Percentiles rank a stretch among this genome's conserved stretches.
Evolutionary conservation across 2,888 invertebrate genomes (phyloP).

Genomic region (Scotopteryx bipunctaria): DNA sequence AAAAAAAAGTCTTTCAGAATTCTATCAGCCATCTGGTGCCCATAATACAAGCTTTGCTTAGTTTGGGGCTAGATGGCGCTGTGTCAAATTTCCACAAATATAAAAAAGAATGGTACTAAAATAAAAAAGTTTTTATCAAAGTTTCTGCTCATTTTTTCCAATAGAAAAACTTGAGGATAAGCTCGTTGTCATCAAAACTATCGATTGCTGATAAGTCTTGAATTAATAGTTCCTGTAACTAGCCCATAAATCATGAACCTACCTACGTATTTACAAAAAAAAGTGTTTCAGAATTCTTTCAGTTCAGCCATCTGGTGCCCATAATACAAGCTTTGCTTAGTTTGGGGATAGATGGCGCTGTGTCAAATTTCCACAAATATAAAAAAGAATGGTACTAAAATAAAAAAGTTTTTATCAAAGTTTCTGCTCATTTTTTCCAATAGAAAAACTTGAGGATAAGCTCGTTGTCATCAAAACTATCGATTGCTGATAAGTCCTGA

Average conservation of each 20-base stretch:
- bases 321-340: no score
- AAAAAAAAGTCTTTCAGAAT: no score
- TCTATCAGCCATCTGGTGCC: no score
- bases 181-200: conserved; percentile 25
- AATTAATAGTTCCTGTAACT: conserved; percentile 25
- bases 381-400: background rate
- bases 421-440: background rate
- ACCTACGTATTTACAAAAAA: no score
- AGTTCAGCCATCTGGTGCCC: no score
- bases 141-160: background rate
- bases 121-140: background rate
- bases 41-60: no score
- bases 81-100: no score
- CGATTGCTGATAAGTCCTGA: conserved; percentile 33
- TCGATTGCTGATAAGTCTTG: conserved; percentile 34
- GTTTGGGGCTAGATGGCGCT: no score
- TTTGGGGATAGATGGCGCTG: no score
- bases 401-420: background rate
- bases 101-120: background rate
- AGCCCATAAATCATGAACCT: conserved; percentile 28
- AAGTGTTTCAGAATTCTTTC: no score
- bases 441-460: conserved; percentile 15
- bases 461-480: conserved; percentile 27
- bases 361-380: no score
- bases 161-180: conserved; percentile 16